Evolutionary conservation across 2,888 invertebrate genomes (phyloP).

Genomic region (Lasioglossum oenotherae): DNA sequence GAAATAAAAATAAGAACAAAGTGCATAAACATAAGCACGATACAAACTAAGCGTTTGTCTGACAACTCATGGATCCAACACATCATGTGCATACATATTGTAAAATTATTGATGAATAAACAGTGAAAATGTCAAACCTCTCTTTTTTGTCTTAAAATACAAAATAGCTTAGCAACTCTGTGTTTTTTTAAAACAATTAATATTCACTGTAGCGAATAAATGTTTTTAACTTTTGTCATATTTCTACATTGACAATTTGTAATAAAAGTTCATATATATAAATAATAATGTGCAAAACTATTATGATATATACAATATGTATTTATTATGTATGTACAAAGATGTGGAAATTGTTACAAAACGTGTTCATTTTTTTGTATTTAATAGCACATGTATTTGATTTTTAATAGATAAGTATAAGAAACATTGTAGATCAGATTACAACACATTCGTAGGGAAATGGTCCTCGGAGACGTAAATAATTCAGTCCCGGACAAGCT

Average conservation of each 20-base stretch:
- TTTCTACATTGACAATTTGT: conserved; percentile 9
- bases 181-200: conserved; percentile 17
- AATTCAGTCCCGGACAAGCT: conserved; percentile 87
- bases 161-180: background rate
- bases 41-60: conserved; percentile 73
- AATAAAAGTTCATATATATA: conserved; percentile 8
- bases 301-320: conserved; percentile 54
- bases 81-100: conserved; percentile 78
- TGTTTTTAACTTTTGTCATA: background rate
- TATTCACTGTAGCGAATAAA: conserved; percentile 15
- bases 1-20: conserved; percentile 63
- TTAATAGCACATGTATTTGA: conserved; percentile 56
- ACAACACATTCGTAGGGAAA: conserved; percentile 90
- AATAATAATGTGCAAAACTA: background rate
- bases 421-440: conserved; percentile 85
- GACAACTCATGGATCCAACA: conserved; percentile 75
- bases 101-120: conserved; percentile 82
- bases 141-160: conserved; percentile 38
- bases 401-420: conserved; percentile 48
- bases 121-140: conserved; percentile 74
- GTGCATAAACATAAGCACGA: conserved; percentile 72
- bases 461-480: conserved; percentile 84
- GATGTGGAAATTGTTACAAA: conserved; percentile 65
- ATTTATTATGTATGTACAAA: conserved; percentile 74
- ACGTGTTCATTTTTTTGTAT: conserved; percentile 58